Conservation (phyloP, 1,140 invertebrate species). For the Aphidius ervi region DNA sequence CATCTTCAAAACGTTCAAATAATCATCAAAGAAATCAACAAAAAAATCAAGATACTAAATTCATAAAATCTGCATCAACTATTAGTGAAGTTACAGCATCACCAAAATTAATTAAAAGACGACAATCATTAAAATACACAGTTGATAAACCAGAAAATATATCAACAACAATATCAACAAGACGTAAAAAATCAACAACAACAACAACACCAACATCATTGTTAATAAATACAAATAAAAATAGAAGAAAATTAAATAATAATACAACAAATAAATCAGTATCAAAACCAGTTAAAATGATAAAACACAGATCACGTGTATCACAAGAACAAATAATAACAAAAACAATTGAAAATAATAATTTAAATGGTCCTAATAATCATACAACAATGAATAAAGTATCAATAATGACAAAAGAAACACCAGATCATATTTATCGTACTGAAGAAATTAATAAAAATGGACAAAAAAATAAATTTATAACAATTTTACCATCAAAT, state of each 20-base stretch:
- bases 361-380: conserved; percentile 10
- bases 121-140: no score
- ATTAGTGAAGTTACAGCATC: no score
- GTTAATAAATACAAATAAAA: conserved; percentile 4
- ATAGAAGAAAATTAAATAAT: background rate
- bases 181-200: background rate
- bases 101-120: no score
- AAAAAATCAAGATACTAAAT: no score
- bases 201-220: conserved; percentile 1
- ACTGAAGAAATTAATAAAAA: conserved; percentile 30
- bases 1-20: background rate
- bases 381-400: conserved; percentile 27
- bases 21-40: no score
- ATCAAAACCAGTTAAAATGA: conserved; percentile 24
- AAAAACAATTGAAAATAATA: conserved; percentile 24
- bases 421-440: conserved; percentile 31
- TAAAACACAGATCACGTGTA: conserved; percentile 32
- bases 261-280: background rate
- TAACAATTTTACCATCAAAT: conserved; percentile 25
- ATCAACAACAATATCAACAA: background rate
- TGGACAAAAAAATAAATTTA: conserved; percentile 23
- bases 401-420: conserved; percentile 31
- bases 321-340: conserved; percentile 37
- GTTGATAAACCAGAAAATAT: background rate
- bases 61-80: no score